A percentile compares a stretch with the other conserved stretches of the same genome.
These are phyloP conservation scores for Trichechus manatus DNA, from an alignment of 2,113 vertebrate species.

Conservation along the genomic window DNA sequence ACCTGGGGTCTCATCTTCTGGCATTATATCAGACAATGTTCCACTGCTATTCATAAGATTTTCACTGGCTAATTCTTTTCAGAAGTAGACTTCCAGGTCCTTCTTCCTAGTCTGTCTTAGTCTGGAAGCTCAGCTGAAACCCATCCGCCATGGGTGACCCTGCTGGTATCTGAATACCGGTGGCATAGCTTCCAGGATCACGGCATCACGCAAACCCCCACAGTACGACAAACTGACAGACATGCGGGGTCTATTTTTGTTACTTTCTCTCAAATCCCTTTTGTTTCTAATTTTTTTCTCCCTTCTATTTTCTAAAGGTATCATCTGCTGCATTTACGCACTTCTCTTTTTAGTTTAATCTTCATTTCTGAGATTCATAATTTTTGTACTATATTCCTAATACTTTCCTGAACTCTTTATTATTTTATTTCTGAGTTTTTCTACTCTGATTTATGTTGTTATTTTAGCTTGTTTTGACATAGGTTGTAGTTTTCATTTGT, in stretches of 20 bases:
- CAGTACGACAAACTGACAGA: too few relatives aligned
- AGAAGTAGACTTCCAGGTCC: too few relatives aligned
- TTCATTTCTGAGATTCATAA: slow-evolving; percentile 9
- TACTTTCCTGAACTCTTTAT: not conserved
- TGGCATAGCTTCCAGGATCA: too few relatives aligned
- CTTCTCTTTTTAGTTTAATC: not conserved
- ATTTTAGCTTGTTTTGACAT: not conserved
- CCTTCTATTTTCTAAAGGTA: slow-evolving; percentile 9
- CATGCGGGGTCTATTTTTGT: not conserved
- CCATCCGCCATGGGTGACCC: too few relatives aligned
- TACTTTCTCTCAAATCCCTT: not conserved
- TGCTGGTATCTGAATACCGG: too few relatives aligned
- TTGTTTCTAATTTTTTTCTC: not conserved
- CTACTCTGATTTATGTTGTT: not conserved
- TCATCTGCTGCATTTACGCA: not conserved
- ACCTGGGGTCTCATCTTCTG: too few relatives aligned
- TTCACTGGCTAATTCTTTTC: too few relatives aligned
- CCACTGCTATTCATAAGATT: too few relatives aligned
- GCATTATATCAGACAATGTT: too few relatives aligned
- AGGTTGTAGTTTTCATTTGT: not conserved
- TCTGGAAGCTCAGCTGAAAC: too few relatives aligned
- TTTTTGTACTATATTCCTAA: not conserved
- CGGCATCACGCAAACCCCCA: too few relatives aligned
- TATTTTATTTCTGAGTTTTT: slow-evolving; percentile 30
- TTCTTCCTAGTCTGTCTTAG: too few relatives aligned